Conservation (phyloP, 1,140 invertebrate genomes). For the Temnothorax curvispinosus region DNA sequence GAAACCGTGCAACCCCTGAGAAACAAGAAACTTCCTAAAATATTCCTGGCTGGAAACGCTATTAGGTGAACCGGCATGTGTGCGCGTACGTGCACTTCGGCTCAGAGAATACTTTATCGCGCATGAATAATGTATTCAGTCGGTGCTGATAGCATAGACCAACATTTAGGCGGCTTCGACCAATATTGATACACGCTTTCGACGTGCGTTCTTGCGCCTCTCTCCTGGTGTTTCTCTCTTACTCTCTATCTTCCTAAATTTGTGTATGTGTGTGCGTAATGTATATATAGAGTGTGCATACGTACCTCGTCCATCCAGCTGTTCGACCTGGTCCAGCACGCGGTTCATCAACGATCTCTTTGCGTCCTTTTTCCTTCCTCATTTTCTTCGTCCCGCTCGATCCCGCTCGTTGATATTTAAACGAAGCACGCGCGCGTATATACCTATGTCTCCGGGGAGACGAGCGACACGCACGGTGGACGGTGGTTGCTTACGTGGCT, state of each 20-base stretch:
- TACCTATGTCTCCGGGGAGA: not conserved
- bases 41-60: not conserved
- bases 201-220: constrained; percentile 54
- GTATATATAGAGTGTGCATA: not conserved
- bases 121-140: constrained; percentile 80
- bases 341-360: not conserved
- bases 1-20: not conserved
- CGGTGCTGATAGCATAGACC: constrained; percentile 75
- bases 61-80: constrained; percentile 31
- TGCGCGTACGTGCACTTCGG: constrained; percentile 32
- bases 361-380: not conserved
- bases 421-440: not conserved
- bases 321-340: not conserved
- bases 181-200: constrained; percentile 76
- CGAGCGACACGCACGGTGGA: not conserved
- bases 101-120: constrained; percentile 79
- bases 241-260: not conserved
- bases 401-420: constrained; percentile 6
- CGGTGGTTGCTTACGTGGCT: not conserved
- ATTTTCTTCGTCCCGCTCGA: not conserved
- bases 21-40: constrained; percentile 33
- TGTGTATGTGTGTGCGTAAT: not conserved
- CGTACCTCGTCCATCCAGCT: not conserved
- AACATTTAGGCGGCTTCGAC: constrained; percentile 78
- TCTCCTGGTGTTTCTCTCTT: constrained; percentile 1